Conservation (phyloP, 2,888 invertebrate genomes). For the Cryptocephalus primarius region DNA sequence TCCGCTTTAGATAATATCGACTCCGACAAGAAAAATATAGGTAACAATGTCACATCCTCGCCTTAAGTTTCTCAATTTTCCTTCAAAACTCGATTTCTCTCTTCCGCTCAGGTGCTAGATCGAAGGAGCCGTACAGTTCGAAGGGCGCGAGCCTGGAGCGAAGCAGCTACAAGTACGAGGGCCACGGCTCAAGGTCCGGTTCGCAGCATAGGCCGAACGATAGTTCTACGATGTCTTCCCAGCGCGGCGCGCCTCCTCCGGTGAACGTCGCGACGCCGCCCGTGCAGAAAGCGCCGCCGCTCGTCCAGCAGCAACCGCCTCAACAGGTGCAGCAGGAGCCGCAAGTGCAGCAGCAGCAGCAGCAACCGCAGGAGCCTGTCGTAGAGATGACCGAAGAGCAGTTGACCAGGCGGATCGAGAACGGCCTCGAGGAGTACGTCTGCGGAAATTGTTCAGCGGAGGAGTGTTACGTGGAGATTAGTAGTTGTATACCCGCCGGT, state of each 20-base stretch:
- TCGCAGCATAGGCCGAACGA: conserved; percentile 44
- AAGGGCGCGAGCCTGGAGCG: conserved; percentile 36
- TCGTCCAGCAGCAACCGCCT: conserved; percentile 7
- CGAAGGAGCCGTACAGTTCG: conserved; percentile 32
- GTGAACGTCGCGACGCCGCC: conserved; percentile 9
- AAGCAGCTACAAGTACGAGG: conserved; percentile 29
- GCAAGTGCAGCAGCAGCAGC: conserved; percentile 1
- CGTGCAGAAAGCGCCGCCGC: conserved; percentile 2
- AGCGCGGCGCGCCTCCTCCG: conserved; percentile 17
- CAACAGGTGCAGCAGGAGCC: conserved; percentile 9
- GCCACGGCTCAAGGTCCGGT: conserved; percentile 44
- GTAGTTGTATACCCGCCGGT: conserved; percentile 19
- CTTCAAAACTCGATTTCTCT: background rate
- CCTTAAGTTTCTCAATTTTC: background rate
- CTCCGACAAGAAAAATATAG: conserved; percentile 22
- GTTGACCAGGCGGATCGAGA: conserved; percentile 25
- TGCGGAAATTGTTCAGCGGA: conserved; percentile 25
- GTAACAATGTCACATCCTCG: conserved; percentile 5
- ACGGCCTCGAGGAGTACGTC: conserved; percentile 31
- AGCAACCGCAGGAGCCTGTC: conserved; percentile 4
- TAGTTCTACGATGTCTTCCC: conserved; percentile 12
- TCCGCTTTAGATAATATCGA: conserved; percentile 39
- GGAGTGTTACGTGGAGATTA: conserved; percentile 30
- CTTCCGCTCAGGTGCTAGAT: conserved; percentile 4
- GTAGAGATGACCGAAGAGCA: conserved; percentile 20